Evolutionary conservation across 1,140 invertebrate species (phyloP).

Genomic region (Psix sp.): DNA sequence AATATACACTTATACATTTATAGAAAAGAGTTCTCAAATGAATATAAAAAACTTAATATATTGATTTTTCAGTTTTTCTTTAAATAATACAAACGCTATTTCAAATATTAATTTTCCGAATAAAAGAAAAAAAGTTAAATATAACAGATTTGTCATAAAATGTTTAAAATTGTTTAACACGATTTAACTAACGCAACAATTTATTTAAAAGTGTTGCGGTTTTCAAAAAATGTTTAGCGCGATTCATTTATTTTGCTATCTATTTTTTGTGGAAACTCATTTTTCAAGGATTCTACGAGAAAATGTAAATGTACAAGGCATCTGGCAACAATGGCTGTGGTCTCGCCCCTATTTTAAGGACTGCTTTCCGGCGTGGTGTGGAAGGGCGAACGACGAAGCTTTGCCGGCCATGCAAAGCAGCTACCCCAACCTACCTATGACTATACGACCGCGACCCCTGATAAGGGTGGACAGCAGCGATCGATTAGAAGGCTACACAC

Average conservation of each 20-base stretch:
- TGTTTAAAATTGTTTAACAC: too few species aligned
- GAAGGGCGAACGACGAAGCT: slow-evolving; percentile 55
- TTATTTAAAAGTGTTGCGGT: slow-evolving; percentile 1
- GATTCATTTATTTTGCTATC: slow-evolving; percentile 34
- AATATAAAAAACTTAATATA: too few species aligned
- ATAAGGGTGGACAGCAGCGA: slow-evolving; percentile 78
- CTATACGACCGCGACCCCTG: slow-evolving; percentile 67
- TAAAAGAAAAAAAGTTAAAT: too few species aligned
- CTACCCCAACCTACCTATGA: slow-evolving; percentile 66
- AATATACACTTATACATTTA: too few species aligned
- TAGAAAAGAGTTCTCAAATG: not conserved
- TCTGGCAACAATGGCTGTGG: slow-evolving; percentile 78
- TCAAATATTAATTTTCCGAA: too few species aligned
- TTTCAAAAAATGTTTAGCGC: slow-evolving; percentile 26
- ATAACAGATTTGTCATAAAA: too few species aligned
- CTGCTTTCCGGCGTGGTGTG: slow-evolving; percentile 70
- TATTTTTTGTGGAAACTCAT: slow-evolving; percentile 58
- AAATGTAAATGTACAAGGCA: slow-evolving; percentile 77
- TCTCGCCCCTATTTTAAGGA: slow-evolving; percentile 77
- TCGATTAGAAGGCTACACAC: slow-evolving; percentile 76
- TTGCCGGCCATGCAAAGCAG: slow-evolving; percentile 77
- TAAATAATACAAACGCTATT: too few species aligned
- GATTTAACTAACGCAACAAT: too few species aligned
- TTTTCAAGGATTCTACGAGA: slow-evolving; percentile 71
- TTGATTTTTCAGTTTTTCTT: too few species aligned